These are phyloP conservation scores for Pica pica DNA, from an alignment of 2,113 vertebrate genomes.

Conservation along the genomic window DNA sequence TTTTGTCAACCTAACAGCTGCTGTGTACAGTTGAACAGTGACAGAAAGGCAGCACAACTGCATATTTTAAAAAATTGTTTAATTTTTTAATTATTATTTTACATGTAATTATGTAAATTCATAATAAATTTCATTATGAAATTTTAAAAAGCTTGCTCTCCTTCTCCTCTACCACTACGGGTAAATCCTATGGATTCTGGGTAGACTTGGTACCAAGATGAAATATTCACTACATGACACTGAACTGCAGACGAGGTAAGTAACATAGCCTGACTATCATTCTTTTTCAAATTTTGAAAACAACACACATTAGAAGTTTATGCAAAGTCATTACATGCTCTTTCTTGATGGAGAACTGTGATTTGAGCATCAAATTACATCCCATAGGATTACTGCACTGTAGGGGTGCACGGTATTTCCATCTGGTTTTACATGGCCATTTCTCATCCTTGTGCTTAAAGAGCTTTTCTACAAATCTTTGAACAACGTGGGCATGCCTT, in stretches of 20 bases:
- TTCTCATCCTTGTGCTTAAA: neutral
- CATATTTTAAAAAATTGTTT: neutral
- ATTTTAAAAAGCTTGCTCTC: neutral
- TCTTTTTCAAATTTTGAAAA: neutral
- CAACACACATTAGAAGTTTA: neutral
- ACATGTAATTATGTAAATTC: neutral
- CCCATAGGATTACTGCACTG: no score
- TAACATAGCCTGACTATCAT: neutral
- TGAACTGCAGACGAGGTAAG: neutral
- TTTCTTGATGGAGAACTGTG: neutral
- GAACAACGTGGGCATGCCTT: fast-evolving
- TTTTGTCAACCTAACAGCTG: neutral
- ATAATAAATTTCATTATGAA: neutral
- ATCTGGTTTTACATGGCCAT: fast-evolving
- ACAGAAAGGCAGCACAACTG: neutral
- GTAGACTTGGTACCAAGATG: neutral
- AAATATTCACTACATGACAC: neutral
- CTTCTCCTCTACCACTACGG: neutral
- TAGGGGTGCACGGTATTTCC: neutral
- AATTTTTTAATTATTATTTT: neutral
- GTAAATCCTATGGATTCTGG: neutral
- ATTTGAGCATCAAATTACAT: neutral
- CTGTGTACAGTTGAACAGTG: neutral
- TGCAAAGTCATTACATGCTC: neutral
- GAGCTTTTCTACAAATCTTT: neutral